These are phyloP conservation scores for Drosophila demipolita DNA, from an alignment of 2,888 invertebrate species.

Conservation along the genomic window DNA sequence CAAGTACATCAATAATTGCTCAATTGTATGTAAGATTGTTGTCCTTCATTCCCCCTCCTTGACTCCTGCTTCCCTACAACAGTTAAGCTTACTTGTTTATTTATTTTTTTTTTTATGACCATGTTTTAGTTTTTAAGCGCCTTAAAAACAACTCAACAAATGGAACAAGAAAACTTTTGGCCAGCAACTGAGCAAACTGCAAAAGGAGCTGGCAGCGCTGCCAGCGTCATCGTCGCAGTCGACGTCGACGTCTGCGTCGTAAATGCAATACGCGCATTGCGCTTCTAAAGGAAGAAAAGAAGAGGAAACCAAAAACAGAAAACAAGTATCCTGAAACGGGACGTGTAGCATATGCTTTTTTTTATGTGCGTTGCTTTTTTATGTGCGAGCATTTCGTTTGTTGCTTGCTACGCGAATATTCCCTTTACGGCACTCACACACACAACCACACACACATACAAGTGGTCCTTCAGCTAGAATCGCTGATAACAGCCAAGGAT, in stretches of 20 bases:
- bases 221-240: conserved; percentile 29
- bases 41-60: neutral
- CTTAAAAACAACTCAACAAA: conserved; percentile 45
- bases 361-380: conserved; percentile 65
- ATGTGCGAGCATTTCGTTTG: conserved; percentile 60
- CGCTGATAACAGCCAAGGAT: conserved; percentile 57
- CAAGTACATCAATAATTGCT: neutral
- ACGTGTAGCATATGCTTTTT: conserved; percentile 69
- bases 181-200: conserved; percentile 17
- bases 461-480: conserved; percentile 23
- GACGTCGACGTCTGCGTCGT: conserved; percentile 33
- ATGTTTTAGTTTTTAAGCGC: conserved; percentile 52
- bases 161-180: conserved; percentile 30
- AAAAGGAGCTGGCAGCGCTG: conserved; percentile 41
- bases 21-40: neutral
- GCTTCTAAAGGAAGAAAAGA: neutral
- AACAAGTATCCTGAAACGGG: conserved; percentile 50
- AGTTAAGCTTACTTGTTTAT: conserved; percentile 5
- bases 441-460: conserved; percentile 11
- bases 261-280: conserved; percentile 40
- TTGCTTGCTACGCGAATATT: conserved; percentile 39
- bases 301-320: conserved; percentile 2
- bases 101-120: conserved; percentile 17
- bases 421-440: conserved; percentile 11
- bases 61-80: neutral